These are phyloP conservation scores for Halcyon badia DNA, from an alignment of 2,797 vertebrate genomes.

Conservation along the genomic window DNA sequence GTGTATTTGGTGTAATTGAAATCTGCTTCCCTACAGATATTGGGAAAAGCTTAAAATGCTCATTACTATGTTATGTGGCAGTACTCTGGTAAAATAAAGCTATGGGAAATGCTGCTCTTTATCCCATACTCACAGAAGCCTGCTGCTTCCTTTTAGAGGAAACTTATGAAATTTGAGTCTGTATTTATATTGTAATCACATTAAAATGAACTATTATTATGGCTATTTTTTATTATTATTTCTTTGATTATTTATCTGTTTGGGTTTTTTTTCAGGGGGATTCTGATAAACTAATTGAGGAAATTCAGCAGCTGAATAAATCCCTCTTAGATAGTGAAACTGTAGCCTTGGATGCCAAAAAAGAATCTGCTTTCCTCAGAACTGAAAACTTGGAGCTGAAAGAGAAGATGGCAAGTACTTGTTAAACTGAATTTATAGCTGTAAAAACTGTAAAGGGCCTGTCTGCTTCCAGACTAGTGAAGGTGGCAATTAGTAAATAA, in stretches of 20 bases:
- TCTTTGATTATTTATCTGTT: background rate
- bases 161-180: background rate
- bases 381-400: slow-evolving; percentile 87
- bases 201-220: background rate
- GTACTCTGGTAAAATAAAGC: background rate
- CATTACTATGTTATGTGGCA: background rate
- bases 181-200: background rate
- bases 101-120: background rate
- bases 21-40: background rate
- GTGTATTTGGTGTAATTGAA: background rate
- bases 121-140: background rate
- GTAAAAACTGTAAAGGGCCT: background rate
- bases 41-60: background rate
- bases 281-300: slow-evolving; percentile 81
- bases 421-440: background rate
- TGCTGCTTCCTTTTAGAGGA: background rate
- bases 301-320: slow-evolving; percentile 86
- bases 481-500: background rate
- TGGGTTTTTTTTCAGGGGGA: slow-evolving; percentile 76
- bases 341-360: slow-evolving; percentile 90
- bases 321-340: slow-evolving; percentile 88
- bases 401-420: slow-evolving; percentile 83
- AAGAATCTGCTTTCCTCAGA: slow-evolving; percentile 90
- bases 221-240: background rate
- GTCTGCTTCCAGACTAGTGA: background rate